These are phyloP conservation scores for Homarus gammarus DNA, from an alignment of 2,888 invertebrate genomes.

Conservation along the genomic window DNA sequence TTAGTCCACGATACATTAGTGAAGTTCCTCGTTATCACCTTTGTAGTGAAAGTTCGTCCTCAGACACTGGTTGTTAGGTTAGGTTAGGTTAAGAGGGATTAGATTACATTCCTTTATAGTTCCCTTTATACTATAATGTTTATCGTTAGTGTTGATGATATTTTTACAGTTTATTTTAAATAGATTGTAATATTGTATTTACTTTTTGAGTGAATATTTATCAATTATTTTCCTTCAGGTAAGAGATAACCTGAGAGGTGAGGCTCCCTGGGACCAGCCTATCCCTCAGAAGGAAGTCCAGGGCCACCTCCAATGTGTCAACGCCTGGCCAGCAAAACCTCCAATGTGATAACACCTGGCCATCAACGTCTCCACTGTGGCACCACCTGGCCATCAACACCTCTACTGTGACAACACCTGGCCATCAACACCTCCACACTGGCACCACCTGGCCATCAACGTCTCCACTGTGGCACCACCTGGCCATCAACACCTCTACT, in stretches of 20 bases:
- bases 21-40: no score
- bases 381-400: no score
- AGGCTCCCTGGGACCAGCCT: slow-evolving; percentile 20
- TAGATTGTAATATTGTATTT: background rate
- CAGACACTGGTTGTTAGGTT: background rate
- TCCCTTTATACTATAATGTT: background rate
- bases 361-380: background rate
- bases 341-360: no score
- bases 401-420: no score
- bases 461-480: no score
- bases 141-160: background rate
- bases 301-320: slow-evolving; percentile 15
- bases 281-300: slow-evolving; percentile 23
- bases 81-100: background rate
- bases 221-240: background rate
- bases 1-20: no score
- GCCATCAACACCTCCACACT: no score
- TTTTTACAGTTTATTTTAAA: no score
- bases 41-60: background rate
- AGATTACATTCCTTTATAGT: background rate
- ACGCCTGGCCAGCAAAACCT: background rate
- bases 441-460: no score
- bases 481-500: no score
- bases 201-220: no score
- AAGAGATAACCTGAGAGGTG: background rate